A percentile compares a stretch with the other conserved stretches of the same genome.
Evolutionary conservation across 2,113 vertebrate genomes (phyloP).

Genomic region (Alligator sinensis): DNA sequence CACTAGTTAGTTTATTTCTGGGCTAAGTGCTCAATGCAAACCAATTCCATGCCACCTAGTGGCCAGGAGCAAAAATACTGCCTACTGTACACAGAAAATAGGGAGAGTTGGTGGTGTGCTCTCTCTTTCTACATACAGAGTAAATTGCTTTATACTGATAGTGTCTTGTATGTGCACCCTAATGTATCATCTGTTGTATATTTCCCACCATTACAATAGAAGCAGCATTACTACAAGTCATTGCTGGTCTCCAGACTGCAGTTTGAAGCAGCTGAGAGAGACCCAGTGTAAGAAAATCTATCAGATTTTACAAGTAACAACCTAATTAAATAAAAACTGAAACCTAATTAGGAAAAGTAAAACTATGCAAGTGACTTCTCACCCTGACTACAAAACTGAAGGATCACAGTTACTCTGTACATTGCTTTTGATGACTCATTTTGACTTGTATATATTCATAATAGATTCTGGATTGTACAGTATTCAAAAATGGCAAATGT

Average conservation of each 20-base stretch:
- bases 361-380: conserved; percentile 50
- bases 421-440: conserved; percentile 47
- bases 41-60: too few relatives aligned
- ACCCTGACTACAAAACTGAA: conserved; percentile 53
- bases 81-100: too few relatives aligned
- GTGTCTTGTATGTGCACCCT: too few relatives aligned
- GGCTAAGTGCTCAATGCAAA: too few relatives aligned
- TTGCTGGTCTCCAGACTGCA: neutral
- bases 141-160: too few relatives aligned
- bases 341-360: conserved; percentile 55
- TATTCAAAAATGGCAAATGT: conserved; percentile 62
- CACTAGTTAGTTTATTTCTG: too few relatives aligned
- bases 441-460: conserved; percentile 5
- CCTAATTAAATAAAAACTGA: conserved; percentile 67
- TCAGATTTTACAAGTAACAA: conserved; percentile 34
- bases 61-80: too few relatives aligned
- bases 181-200: neutral
- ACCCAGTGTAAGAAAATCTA: neutral
- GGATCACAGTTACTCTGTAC: conserved; percentile 42
- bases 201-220: neutral
- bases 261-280: neutral
- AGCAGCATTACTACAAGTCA: neutral
- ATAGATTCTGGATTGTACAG: conserved; percentile 53
- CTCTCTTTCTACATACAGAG: too few relatives aligned
- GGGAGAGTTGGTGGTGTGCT: too few relatives aligned